phyloP scores from a whole-genome alignment of 2,888 invertebrate species.

The Philonicus albiceps region DNA sequence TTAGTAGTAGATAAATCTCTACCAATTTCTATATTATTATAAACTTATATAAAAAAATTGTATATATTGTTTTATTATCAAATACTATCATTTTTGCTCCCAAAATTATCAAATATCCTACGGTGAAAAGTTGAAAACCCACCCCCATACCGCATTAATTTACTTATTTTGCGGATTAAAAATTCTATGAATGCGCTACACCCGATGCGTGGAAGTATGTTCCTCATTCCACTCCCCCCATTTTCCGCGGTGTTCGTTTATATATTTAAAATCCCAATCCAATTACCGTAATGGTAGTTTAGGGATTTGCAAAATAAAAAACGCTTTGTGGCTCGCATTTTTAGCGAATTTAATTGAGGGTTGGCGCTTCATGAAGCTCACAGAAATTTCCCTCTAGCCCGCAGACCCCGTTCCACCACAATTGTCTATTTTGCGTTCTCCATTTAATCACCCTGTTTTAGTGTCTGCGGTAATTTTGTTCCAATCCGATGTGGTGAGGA shows the following conservation, averaged over 20 bases:
- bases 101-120: not conserved
- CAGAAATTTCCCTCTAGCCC: not conserved
- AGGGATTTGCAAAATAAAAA: not conserved
- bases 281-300: not conserved
- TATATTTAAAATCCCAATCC: not conserved
- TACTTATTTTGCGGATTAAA: not conserved
- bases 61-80: not conserved
- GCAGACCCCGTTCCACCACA: not conserved
- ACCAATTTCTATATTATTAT: no score
- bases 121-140: no score
- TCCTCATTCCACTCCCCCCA: not conserved
- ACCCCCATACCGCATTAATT: not conserved
- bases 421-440: not conserved
- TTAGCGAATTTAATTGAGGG: not conserved
- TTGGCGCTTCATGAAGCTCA: not conserved
- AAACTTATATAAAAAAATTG: no score
- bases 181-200: not conserved
- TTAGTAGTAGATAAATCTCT: no score
- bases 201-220: not conserved
- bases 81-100: not conserved
- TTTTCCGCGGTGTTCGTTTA: not conserved
- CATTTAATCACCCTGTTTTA: not conserved
- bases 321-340: not conserved
- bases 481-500: not conserved
- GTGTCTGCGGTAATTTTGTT: not conserved